phyloP scores from a whole-genome alignment of 2,113 vertebrate genomes.

The Anguilla japonica region DNA sequence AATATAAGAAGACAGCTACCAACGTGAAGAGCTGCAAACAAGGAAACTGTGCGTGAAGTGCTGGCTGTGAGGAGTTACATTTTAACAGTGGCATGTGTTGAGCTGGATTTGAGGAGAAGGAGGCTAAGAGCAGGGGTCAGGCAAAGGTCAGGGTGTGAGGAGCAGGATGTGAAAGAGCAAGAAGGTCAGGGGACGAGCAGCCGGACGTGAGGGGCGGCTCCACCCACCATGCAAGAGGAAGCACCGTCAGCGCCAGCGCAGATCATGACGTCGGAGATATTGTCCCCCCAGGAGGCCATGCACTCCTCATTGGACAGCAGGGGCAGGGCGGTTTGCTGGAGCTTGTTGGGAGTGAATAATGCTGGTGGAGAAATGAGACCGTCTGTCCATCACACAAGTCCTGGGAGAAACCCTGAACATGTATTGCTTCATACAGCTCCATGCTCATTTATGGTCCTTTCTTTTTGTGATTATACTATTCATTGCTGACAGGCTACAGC shows the following conservation, averaged over 20 bases:
- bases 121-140: neutral
- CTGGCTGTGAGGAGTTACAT: no score
- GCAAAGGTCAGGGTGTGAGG: neutral
- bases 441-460: neutral
- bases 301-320: slow-evolving; percentile 60
- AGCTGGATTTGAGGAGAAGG: no score
- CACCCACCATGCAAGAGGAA: slow-evolving; percentile 61
- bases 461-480: neutral
- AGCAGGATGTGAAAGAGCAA: no score
- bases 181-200: neutral
- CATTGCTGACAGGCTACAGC: neutral
- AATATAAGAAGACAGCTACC: no score
- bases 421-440: no score
- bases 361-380: slow-evolving; percentile 36
- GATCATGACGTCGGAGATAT: slow-evolving; percentile 61
- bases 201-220: neutral
- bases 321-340: slow-evolving; percentile 64
- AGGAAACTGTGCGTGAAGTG: no score
- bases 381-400: neutral
- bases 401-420: no score
- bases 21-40: no score
- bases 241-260: slow-evolving; percentile 53
- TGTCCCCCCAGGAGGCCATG: slow-evolving; percentile 57
- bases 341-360: slow-evolving; percentile 59
- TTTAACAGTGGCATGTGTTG: no score